Evolutionary conservation across 2,113 vertebrate species (phyloP).

Genomic region (Gulo gulo): DNA sequence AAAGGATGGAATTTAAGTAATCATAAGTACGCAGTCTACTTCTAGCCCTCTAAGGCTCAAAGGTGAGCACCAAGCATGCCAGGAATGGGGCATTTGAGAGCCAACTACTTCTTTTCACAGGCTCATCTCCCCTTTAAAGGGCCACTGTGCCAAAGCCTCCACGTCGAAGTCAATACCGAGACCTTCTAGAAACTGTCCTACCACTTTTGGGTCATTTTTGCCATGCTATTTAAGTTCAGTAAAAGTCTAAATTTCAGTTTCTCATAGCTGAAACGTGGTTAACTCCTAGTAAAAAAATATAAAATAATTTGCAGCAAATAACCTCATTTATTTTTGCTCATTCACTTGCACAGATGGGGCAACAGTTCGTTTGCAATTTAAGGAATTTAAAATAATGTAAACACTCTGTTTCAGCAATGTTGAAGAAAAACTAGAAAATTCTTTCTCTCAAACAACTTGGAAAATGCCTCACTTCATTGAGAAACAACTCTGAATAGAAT

Average conservation of each 20-base stretch:
- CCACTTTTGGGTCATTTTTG: background rate
- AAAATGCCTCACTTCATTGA: conserved; percentile 70
- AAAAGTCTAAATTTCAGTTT: background rate
- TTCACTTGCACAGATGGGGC: conserved; percentile 12
- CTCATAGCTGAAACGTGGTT: background rate
- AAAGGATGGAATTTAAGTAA: background rate
- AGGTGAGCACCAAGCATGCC: background rate
- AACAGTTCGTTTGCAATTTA: background rate
- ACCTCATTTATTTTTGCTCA: background rate
- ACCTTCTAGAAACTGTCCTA: conserved; percentile 14
- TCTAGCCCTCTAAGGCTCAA: background rate
- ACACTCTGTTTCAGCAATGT: conserved; percentile 36
- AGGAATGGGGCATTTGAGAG: background rate
- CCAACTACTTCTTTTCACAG: background rate
- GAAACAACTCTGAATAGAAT: conserved; percentile 44
- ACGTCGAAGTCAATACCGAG: background rate
- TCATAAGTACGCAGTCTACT: background rate
- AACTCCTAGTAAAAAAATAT: background rate
- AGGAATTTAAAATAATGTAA: conserved; percentile 41
- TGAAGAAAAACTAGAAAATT: conserved; percentile 53
- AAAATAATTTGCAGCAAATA: conserved; percentile 18
- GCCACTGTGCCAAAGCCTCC: background rate
- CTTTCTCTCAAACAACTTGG: conserved; percentile 63
- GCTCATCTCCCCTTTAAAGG: background rate
- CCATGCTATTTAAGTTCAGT: background rate